phyloP scores from a whole-genome alignment of 2,888 invertebrate genomes.

The Trichopoda pennipes region DNA sequence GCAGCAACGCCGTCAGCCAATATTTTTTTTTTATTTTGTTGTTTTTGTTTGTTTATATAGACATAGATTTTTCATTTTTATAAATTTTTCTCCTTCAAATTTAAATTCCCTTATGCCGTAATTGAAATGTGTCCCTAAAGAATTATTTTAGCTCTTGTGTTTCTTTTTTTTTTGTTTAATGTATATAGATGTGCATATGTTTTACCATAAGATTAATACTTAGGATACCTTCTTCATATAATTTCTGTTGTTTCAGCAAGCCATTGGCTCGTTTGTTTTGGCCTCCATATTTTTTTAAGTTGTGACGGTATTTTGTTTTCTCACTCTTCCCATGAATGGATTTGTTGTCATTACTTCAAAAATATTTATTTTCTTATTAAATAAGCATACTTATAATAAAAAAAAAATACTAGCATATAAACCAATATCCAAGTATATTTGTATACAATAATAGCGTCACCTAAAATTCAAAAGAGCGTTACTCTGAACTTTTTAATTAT shows the following conservation, averaged over 20 bases:
- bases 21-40: slow-evolving; percentile 20
- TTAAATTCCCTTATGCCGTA: slow-evolving; percentile 64
- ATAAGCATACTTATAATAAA: slow-evolving; percentile 24
- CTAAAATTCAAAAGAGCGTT: too few relatives aligned
- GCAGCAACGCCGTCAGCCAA: slow-evolving; percentile 50
- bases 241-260: slow-evolving; percentile 24
- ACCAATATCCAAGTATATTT: background rate
- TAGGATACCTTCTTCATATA: slow-evolving; percentile 35
- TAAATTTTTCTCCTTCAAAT: slow-evolving; percentile 38
- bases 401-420: background rate
- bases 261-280: slow-evolving; percentile 30
- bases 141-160: slow-evolving; percentile 66
- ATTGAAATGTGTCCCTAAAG: slow-evolving; percentile 68
- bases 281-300: background rate
- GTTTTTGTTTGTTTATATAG: too few relatives aligned
- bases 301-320: slow-evolving; percentile 29
- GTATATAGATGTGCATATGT: too few relatives aligned
- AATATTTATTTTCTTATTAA: slow-evolving; percentile 61
- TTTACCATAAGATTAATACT: background rate
- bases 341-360: slow-evolving; percentile 63
- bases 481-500: too few relatives aligned
- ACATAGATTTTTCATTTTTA: slow-evolving; percentile 42
- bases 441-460: too few relatives aligned
- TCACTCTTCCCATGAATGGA: slow-evolving; percentile 57
- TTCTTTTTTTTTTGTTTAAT: slow-evolving; percentile 52